Conservation (phyloP, 2,888 invertebrate species). For the Chalcosyrphus nemorum region DNA sequence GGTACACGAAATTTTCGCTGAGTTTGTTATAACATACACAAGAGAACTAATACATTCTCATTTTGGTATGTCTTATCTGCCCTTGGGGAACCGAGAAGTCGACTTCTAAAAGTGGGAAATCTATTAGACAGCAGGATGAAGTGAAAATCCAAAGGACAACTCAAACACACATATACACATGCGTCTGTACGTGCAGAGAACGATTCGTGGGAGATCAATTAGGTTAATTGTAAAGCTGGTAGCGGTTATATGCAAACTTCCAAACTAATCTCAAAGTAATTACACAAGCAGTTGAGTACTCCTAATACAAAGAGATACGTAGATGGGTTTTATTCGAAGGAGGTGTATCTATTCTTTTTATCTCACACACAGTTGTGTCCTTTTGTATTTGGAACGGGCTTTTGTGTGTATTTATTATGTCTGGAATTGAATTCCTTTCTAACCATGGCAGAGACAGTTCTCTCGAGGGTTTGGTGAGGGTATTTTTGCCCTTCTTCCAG, state of each 20-base stretch:
- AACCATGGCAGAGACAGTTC: neutral
- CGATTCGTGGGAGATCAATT: conserved; percentile 66
- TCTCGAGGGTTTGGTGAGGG: neutral
- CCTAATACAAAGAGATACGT: neutral
- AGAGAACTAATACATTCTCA: conserved; percentile 6
- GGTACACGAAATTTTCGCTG: conserved; percentile 17
- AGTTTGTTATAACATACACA: conserved; percentile 17
- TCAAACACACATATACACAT: conserved; percentile 4
- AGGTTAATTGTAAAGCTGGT: conserved; percentile 69
- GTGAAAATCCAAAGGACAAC: neutral
- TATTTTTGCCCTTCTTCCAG: no score
- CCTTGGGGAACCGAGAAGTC: conserved; percentile 16
- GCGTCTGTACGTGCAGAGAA: no score
- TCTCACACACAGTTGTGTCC: conserved; percentile 3
- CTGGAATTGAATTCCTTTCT: conserved; percentile 45
- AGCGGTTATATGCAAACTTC: conserved; percentile 63
- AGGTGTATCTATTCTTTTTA: conserved; percentile 15
- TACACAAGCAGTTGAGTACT: conserved; percentile 60
- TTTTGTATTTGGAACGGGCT: conserved; percentile 23
- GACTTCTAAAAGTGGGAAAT: conserved; percentile 2
- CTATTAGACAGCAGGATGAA: conserved; percentile 21
- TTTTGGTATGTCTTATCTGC: neutral
- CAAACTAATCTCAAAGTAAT: conserved; percentile 65
- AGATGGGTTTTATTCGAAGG: neutral
- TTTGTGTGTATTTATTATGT: conserved; percentile 50